Evolutionary conservation across 2,113 vertebrate species (phyloP), one percentile per base, ranked within the genome.

Genomic region (Anser brachyrhynchus): DNA sequence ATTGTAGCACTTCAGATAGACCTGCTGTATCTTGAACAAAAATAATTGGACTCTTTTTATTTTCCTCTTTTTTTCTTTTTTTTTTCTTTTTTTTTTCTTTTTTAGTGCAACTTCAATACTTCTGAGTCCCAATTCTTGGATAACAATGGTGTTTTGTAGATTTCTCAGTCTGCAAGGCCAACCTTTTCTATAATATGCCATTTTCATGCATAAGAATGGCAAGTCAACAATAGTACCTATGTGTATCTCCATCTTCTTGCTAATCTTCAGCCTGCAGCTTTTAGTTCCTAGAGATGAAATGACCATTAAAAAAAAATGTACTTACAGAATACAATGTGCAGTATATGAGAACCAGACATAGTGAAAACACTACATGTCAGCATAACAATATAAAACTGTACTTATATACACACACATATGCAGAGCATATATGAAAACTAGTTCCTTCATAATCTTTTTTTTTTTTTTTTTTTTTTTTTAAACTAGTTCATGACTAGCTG

Each of bases 381-480:
- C 18, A 4, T 75, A 91, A 91, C 91, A 80, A 92, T 76, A 94
- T 16, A 87, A 65, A 96, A 90, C 73, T 59, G 35, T 95, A 94
- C 97, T 96, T 97, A 97, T 93, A 97, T 95, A 97, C 77, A 85
- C 77, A 94, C 16, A 94, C 25, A 73, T 69, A 71, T 31, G 73
- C 69, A 75, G 57, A 73, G 44, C 84, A 90, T 25, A 59, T 37
- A 95, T n/a, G 61, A 72, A 92, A 79, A 84, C 59, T 10, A 90
- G 46, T 78, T 96, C 72, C 84, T 83, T 92, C 54, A 35, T 81
- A 10, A 21, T 62, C 80, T 31, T 59, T 21, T 22, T 81, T 78
- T 84, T 55, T 6, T 74, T 72, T 6, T 74, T 72, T 81, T 49
- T 33, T 52, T 23, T 17, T 73, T 78, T 84, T 55, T 6, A 33